phyloP scores from a whole-genome alignment of 2,888 invertebrate species.

The Lasioglossum villosulum region DNA sequence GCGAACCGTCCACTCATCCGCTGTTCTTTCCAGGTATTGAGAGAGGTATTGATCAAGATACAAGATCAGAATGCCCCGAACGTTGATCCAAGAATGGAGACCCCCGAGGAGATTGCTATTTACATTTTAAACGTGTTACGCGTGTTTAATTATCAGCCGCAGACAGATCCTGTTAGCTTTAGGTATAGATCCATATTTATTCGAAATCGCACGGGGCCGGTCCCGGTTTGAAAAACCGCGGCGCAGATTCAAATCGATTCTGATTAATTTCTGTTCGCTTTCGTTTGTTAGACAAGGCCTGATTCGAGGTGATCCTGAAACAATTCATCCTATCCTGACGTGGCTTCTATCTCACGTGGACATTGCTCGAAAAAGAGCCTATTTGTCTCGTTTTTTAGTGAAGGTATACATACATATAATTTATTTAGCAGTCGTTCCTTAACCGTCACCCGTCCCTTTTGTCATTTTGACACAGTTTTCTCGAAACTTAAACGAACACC shows the following conservation, averaged over 20 bases:
- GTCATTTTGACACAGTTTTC: no score
- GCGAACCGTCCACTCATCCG: background rate
- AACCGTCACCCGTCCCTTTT: no score
- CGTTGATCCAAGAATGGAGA: conserved; percentile 91
- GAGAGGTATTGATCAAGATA: conserved; percentile 87
- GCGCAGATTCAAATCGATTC: background rate
- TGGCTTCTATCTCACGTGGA: conserved; percentile 92
- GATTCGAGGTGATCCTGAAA: conserved; percentile 90
- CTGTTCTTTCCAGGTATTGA: conserved; percentile 84
- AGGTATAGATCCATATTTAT: conserved; percentile 64
- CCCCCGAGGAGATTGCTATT: conserved; percentile 91
- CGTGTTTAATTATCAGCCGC: conserved; percentile 92
- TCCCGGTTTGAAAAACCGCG: background rate
- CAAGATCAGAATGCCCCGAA: conserved; percentile 87
- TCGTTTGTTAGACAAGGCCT: conserved; percentile 86
- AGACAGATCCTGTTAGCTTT: conserved; percentile 83
- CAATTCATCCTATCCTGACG: conserved; percentile 91
- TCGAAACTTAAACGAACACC: no score
- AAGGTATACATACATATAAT: conserved; percentile 70
- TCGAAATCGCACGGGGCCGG: background rate
- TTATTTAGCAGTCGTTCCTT: no score
- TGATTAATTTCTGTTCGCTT: background rate
- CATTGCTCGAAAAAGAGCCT: conserved; percentile 92
- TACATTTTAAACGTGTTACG: conserved; percentile 90
- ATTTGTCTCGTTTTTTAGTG: conserved; percentile 87